These are phyloP conservation scores for Cenopis cana DNA, from an alignment of 2,888 invertebrate genomes.

Conservation along the genomic window DNA sequence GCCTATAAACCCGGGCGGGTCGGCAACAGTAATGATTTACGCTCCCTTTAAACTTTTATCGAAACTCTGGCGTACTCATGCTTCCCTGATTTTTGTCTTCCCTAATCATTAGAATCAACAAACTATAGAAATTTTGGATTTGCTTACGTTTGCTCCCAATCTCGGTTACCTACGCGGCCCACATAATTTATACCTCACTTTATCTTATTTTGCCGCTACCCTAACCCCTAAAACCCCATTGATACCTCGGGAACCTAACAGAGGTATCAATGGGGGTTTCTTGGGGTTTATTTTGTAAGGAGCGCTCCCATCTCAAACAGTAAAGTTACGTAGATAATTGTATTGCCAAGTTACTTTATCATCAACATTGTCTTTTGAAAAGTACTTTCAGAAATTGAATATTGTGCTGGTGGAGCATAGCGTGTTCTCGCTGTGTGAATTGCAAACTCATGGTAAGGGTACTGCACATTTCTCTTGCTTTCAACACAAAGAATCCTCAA, in stretches of 20 bases:
- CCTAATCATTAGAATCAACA: constrained; percentile 41
- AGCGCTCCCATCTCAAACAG: no score
- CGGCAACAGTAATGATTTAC: constrained; percentile 73
- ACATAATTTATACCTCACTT: constrained; percentile 24
- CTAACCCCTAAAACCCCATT: no score
- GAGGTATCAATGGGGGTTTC: background rate
- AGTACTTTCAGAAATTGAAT: background rate
- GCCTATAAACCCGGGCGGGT: constrained; percentile 49
- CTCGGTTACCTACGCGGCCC: background rate
- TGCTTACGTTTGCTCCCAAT: constrained; percentile 18
- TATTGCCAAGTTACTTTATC: background rate
- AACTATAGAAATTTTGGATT: constrained; percentile 31
- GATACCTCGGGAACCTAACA: no score
- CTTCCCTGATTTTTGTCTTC: constrained; percentile 54
- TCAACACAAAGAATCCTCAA: no score
- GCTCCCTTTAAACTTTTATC: constrained; percentile 76
- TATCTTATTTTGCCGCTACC: constrained; percentile 8
- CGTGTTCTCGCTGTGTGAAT: background rate
- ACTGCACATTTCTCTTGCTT: no score
- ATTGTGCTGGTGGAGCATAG: background rate
- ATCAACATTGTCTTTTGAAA: background rate
- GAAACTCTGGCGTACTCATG: constrained; percentile 57
- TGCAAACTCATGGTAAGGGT: no score
- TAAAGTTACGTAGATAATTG: no score
- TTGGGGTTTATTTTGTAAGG: no score